Evolutionary conservation across 2,797 vertebrate genomes (phyloP).

Genomic region (Tachyglossus aculeatus): DNA sequence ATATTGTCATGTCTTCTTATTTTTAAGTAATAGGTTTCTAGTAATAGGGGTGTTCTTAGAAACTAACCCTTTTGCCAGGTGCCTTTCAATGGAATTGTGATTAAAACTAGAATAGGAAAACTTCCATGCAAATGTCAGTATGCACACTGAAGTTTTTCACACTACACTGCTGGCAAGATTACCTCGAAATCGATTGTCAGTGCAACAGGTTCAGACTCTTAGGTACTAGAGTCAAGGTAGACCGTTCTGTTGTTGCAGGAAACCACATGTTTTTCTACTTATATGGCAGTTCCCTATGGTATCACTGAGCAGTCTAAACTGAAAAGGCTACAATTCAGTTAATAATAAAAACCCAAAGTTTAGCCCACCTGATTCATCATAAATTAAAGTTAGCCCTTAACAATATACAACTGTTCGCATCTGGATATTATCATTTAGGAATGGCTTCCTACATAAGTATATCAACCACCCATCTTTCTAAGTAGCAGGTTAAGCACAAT

Average conservation of each 20-base stretch:
- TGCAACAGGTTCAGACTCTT: neutral
- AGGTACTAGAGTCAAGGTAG: too few relatives aligned
- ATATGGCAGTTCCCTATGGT: too few relatives aligned
- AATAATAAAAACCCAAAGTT: neutral
- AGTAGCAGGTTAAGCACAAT: too few relatives aligned
- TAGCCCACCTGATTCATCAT: neutral
- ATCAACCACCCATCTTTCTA: too few relatives aligned
- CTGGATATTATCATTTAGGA: too few relatives aligned
- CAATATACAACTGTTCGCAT: too few relatives aligned
- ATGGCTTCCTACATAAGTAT: too few relatives aligned
- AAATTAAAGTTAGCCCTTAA: too few relatives aligned
- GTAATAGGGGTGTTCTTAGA: slow-evolving; percentile 32
- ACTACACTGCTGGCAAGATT: slow-evolving; percentile 8
- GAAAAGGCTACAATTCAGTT: neutral
- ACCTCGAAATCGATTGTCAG: neutral
- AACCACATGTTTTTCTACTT: neutral
- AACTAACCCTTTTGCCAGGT: slow-evolving; percentile 45
- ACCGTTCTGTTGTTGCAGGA: neutral
- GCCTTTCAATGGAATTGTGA: neutral
- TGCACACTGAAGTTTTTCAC: slow-evolving; percentile 23
- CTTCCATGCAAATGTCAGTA: slow-evolving; percentile 17
- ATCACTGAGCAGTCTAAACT: neutral
- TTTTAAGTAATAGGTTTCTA: neutral
- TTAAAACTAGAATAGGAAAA: neutral
- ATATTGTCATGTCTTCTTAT: slow-evolving; percentile 8